Conservation (phyloP, 2,113 vertebrate species). For the Dicentrarchus labrax region DNA sequence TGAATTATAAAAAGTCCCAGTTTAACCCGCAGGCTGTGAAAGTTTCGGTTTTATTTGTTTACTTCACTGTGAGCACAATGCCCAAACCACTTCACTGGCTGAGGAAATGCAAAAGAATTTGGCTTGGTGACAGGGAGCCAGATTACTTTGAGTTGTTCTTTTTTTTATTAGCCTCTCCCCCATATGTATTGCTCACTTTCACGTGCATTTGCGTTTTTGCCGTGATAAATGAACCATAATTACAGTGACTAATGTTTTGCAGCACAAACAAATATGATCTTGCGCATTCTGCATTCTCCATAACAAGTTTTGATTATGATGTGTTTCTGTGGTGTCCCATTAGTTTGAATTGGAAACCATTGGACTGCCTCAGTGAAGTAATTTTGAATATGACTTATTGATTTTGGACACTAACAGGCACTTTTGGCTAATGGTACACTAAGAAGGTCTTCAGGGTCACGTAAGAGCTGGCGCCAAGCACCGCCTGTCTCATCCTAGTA, state of each 20-base stretch:
- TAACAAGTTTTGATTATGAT: neutral
- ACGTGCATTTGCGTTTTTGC: neutral
- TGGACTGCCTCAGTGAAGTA: neutral
- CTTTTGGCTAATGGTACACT: slow-evolving; percentile 55
- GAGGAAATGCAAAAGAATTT: neutral
- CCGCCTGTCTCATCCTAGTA: neutral
- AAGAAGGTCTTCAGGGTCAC: slow-evolving; percentile 39
- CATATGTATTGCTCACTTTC: neutral
- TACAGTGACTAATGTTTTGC: no score
- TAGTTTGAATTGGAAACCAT: slow-evolving; percentile 10
- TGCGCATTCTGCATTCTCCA: neutral
- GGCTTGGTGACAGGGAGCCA: neutral
- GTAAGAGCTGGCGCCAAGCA: slow-evolving; percentile 9
- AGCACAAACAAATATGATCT: neutral
- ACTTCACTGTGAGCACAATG: neutral
- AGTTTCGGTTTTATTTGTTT: neutral
- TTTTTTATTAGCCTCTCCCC: neutral
- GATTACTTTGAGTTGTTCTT: neutral
- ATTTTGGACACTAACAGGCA: slow-evolving; percentile 36
- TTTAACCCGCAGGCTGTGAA: neutral
- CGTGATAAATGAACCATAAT: no score
- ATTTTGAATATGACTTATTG: slow-evolving; percentile 33
- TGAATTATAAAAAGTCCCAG: neutral
- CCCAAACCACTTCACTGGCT: neutral
- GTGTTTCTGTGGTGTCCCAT: slow-evolving; percentile 18